Base-by-base conservation (phyloP, 2,113 vertebrate genomes). In the Delphinus delphis region DNA sequence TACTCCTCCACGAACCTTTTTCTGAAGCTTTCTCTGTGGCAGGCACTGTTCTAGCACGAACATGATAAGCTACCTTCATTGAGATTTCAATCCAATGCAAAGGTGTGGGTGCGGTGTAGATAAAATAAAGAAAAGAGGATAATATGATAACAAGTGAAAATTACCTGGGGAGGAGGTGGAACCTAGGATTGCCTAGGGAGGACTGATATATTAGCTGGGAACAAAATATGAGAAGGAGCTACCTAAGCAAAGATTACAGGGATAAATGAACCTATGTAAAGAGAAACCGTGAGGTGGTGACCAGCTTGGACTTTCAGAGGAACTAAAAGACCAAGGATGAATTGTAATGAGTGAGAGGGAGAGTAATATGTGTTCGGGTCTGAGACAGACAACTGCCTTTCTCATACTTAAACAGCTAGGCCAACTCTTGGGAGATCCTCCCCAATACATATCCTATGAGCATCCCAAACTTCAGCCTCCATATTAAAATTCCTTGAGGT, bases 341-440 rank as follows among this genome's bases (percentile, higher is more conserved):
- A 26, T 18, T 71, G 1, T 18, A 84, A 36, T 28, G 20, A 36
- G 0, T 47, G 7, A 77, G n/a, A 63, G 21, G 3, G 28, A 62
- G 13, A 47, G 2, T 25, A 8, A 12, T 2, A 31, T 8, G 4
- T 21, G 8, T 17, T 50, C 41, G 3, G 2, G 8, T 14, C 21
- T 38, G 17, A 68, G 9, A 88, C 23, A 58, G 41, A 3, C 2
- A 47, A 33, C 33, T 62, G 5, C 21, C 4, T 33, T 33, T 81
- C 20, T n/a, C 10, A n/a, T 7, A 70, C 25, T 47, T 81, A 28
- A 81, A 68, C 14, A 70, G 15, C 3, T 31, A 67, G 17, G 13
- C 17, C 82, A 89, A 87, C 8, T 53, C 14, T 73, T 68, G 8
- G 12, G 6, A 84, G 5, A 81, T 11, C 11, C 8, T 44, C 11